Conservation (phyloP, 2,888 invertebrate species). For the Gnatocerus cornutus region DNA sequence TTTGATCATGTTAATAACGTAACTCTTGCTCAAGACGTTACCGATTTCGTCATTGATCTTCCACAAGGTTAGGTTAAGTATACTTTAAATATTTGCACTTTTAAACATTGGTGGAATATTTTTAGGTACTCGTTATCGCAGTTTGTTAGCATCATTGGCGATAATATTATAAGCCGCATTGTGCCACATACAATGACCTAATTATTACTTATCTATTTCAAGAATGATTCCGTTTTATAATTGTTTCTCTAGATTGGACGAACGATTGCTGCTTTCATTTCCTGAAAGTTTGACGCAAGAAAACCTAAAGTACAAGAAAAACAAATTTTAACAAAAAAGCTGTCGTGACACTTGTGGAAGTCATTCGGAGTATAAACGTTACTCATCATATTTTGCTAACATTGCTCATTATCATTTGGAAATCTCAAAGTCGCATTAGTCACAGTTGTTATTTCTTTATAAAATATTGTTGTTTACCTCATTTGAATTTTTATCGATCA, state of each 20-base stretch:
- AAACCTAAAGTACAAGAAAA: background rate
- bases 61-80: constrained; percentile 18
- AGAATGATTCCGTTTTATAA: too few species aligned
- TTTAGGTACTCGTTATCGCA: background rate
- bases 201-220: constrained; percentile 3
- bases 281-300: too few species aligned
- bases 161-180: background rate
- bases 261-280: too few species aligned
- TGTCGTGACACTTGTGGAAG: background rate
- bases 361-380: constrained; percentile 1
- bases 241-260: too few species aligned
- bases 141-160: background rate
- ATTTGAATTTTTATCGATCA: too few species aligned
- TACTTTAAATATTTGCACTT: constrained; percentile 25
- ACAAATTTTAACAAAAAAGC: background rate
- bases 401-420: background rate
- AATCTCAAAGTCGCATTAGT: too few species aligned
- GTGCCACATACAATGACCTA: constrained; percentile 1
- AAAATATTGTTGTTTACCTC: too few species aligned
- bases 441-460: too few species aligned
- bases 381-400: constrained; percentile 11
- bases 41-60: constrained; percentile 18
- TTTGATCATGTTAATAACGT: constrained; percentile 6
- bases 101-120: constrained; percentile 11
- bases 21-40: too few species aligned